Base-by-base conservation (phyloP, 2,888 invertebrate species). In the Malthinus flaveolus region DNA sequence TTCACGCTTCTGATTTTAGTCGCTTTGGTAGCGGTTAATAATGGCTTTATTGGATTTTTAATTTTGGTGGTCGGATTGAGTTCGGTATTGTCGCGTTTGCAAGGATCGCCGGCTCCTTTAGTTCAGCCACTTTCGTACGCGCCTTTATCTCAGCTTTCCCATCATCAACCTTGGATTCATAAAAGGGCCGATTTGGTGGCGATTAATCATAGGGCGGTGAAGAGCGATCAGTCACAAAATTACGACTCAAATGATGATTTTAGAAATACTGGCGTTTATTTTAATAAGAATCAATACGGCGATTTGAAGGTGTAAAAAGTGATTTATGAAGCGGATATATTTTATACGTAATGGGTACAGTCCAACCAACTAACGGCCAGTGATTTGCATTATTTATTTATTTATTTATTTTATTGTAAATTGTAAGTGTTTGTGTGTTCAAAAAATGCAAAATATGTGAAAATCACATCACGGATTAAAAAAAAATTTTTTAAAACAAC, bases 21-120 rank as follows among this genome's bases (percentile, higher is more conserved):
- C 4, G 87, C 89, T 1, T 85, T 90, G 36, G 86, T 88, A 52
- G 87, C 88, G 5, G 85, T 89, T 47, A 90, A 89, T 78, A 90
- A 90, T 79, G 88, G 89, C 62, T 80, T 90, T 61, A 88, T 90
- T 42, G 90, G 90, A 8, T 87, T 88, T 64, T 70, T 80, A 50
- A 68, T 81, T 5, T 70, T 81, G 45, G 78, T 79, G 0, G 76
- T 79, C 2, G 78, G 79, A 3, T 61, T 79, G 34, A 77, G 78
- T 61, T 73, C 75, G 31, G 77, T 78, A 5, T 62, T 79, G 44
- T 75, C 79, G 0, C 67, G 77, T 9, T 59, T 78, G 8, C 78
- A 79, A 48, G 63, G 74, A 73, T 57, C 66, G 69, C 4, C 68
- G 61, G 56, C 54, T 10, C 59, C 59, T 1, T 9, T 42, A 11